Percentiles rank a stretch among this genome's conserved stretches.
These are phyloP conservation scores for Ceramica pisi DNA, from an alignment of 2,888 invertebrate species.

Conservation along the genomic window DNA sequence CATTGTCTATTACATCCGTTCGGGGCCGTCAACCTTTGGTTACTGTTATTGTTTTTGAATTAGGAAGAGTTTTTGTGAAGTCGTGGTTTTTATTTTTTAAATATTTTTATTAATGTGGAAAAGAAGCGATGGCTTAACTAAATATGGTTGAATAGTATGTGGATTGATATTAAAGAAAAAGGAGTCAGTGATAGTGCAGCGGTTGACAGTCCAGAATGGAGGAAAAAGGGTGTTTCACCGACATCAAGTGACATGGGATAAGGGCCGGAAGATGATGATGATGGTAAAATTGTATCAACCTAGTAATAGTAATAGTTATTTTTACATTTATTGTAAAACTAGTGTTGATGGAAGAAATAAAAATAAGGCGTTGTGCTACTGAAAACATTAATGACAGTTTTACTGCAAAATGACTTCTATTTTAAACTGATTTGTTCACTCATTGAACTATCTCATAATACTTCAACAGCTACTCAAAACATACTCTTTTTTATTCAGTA, in stretches of 20 bases:
- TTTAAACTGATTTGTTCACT: neutral
- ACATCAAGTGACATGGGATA: too few relatives aligned
- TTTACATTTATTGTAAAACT: neutral
- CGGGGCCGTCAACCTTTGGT: slow-evolving; percentile 72
- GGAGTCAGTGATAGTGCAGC: too few relatives aligned
- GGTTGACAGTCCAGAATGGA: too few relatives aligned
- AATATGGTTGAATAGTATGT: too few relatives aligned
- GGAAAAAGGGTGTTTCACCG: neutral
- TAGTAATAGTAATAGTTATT: neutral
- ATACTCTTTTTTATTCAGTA: neutral
- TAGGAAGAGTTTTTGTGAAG: slow-evolving; percentile 29
- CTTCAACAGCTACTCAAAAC: slow-evolving; percentile 1
- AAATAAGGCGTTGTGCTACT: neutral
- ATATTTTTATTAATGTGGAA: neutral
- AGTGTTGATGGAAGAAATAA: neutral
- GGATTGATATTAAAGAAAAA: too few relatives aligned
- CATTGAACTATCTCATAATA: neutral
- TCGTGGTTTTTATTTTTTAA: neutral
- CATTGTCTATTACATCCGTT: slow-evolving; percentile 71
- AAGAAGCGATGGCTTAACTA: too few relatives aligned
- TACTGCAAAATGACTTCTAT: neutral
- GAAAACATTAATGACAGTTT: neutral
- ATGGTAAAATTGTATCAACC: too few relatives aligned
- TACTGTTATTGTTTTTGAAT: slow-evolving; percentile 59
- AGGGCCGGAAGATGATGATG: too few relatives aligned